Evolutionary conservation across 2,797 vertebrate species (phyloP).

Genomic region (Centropyge bicolor): DNA sequence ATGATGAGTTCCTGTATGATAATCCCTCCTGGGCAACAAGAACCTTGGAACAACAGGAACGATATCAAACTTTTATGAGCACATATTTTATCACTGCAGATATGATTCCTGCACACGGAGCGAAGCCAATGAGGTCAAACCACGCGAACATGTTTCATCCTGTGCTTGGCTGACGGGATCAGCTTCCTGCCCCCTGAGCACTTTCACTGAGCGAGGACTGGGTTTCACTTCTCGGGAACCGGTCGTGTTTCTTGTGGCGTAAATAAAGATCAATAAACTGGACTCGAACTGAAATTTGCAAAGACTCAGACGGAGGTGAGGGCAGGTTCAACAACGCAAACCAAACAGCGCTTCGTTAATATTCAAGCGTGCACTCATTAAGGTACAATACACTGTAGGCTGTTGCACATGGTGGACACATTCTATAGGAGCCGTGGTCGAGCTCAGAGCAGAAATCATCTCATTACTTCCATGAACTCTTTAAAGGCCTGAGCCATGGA

Average conservation of each 20-base stretch:
- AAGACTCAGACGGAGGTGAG: neutral
- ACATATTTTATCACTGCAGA: neutral
- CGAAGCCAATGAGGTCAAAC: neutral
- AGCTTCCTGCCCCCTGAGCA: neutral
- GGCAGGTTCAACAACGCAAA: slow-evolving; percentile 23
- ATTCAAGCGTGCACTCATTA: slow-evolving; percentile 19
- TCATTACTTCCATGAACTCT: slow-evolving; percentile 28
- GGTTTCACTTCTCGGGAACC: neutral
- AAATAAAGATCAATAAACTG: neutral
- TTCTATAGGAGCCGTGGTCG: neutral
- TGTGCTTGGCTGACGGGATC: neutral
- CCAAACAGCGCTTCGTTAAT: neutral
- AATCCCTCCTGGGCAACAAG: neutral
- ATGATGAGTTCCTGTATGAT: neutral
- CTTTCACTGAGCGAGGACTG: too few relatives aligned
- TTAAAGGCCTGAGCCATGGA: slow-evolving; percentile 13
- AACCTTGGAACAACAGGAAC: neutral
- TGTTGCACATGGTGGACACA: neutral
- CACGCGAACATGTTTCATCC: neutral
- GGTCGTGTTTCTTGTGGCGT: neutral
- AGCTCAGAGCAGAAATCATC: slow-evolving; percentile 25
- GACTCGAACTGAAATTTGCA: neutral
- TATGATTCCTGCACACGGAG: neutral
- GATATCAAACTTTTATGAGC: neutral
- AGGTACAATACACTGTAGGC: neutral